phyloP scores from a whole-genome alignment of 2,113 vertebrate species.

The Tor tambroides region DNA sequence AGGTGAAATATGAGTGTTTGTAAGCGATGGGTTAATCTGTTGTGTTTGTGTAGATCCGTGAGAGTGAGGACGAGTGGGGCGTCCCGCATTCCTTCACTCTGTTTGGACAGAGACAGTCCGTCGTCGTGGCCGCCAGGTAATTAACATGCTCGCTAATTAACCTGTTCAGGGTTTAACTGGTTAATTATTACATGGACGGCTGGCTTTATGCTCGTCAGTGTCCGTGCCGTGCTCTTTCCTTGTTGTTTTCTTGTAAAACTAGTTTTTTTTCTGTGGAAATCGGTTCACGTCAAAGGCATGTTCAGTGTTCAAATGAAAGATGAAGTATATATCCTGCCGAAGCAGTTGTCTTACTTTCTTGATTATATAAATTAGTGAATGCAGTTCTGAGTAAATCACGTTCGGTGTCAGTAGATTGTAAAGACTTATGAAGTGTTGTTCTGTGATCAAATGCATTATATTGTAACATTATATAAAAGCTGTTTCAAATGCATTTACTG shows the following conservation, averaged over 20 bases:
- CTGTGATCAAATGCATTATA: not conserved
- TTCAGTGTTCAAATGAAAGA: too few relatives aligned
- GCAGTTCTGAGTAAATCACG: not conserved
- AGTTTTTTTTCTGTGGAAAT: not conserved
- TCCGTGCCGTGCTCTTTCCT: not conserved
- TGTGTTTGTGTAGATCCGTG: slow-evolving; percentile 82
- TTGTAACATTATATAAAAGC: not conserved
- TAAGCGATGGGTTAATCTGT: slow-evolving; percentile 29
- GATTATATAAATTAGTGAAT: not conserved
- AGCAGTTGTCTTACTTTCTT: not conserved
- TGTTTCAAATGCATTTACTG: not conserved
- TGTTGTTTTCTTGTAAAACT: not conserved
- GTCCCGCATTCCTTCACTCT: slow-evolving; percentile 94
- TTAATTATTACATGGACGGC: not conserved
- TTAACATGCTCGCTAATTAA: not conserved
- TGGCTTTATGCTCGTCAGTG: not conserved
- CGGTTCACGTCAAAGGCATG: not conserved
- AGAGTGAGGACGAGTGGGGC: slow-evolving; percentile 96
- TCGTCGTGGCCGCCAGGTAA: slow-evolving; percentile 94
- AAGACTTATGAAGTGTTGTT: not conserved
- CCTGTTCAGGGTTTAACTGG: not conserved
- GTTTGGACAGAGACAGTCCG: slow-evolving; percentile 87
- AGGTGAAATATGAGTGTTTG: slow-evolving; percentile 45
- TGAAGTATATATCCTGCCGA: too few relatives aligned
- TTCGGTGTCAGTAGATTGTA: not conserved